Percentiles rank a stretch among this genome's conserved stretches.
Conservation (phyloP, 2,888 invertebrate species). For the Drosophila niveifrons region DNA sequence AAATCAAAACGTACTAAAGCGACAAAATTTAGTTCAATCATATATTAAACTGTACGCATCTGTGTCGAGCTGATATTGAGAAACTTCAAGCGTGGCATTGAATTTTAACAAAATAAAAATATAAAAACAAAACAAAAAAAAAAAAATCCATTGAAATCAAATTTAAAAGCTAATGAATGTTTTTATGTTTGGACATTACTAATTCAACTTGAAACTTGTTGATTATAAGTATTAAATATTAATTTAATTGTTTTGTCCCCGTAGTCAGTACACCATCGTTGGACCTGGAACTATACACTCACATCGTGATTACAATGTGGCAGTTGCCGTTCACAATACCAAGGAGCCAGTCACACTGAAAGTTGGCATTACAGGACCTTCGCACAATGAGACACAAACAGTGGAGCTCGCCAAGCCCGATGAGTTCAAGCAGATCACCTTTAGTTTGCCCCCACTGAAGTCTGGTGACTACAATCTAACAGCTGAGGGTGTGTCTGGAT, state of each 20-base stretch:
- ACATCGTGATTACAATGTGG: constrained; percentile 92
- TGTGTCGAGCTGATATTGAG: neutral
- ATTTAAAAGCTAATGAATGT: constrained; percentile 25
- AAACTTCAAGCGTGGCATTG: neutral
- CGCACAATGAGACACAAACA: constrained; percentile 71
- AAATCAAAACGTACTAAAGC: constrained; percentile 13
- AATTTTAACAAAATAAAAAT: neutral
- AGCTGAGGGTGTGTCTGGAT: constrained; percentile 90
- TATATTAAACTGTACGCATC: constrained; percentile 30
- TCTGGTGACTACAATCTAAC: constrained; percentile 90
- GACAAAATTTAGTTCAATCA: neutral
- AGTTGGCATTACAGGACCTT: constrained; percentile 79
- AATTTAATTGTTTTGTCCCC: constrained; percentile 2
- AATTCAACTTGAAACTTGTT: constrained; percentile 24
- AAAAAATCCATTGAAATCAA: constrained; percentile 6
- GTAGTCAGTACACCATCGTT: constrained; percentile 89
- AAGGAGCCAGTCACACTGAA: constrained; percentile 71
- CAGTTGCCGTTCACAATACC: constrained; percentile 87
- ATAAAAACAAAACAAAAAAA: neutral
- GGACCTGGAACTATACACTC: constrained; percentile 93
- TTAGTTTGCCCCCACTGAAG: constrained; percentile 69
- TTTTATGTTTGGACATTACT: constrained; percentile 29
- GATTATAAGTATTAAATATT: constrained; percentile 31
- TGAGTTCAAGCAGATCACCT: constrained; percentile 72
- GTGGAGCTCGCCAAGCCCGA: constrained; percentile 64